Conservation (phyloP, 1,140 invertebrate species). For the Drosophila sucinea region DNA sequence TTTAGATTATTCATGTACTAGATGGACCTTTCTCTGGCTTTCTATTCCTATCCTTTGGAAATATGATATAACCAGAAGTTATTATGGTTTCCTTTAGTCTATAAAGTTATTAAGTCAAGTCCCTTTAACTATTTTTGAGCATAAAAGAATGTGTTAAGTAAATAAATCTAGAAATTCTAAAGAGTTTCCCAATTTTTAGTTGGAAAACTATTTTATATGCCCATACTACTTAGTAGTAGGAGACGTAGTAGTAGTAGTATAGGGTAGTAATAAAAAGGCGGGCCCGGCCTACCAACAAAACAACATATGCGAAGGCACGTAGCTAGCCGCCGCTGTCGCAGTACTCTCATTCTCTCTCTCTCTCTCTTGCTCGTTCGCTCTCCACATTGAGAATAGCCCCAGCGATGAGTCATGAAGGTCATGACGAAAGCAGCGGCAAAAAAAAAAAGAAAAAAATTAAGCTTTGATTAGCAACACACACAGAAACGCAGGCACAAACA, state of each 20-base stretch:
- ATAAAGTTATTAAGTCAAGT: too few species aligned
- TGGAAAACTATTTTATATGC: background rate
- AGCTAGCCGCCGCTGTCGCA: conserved; percentile 4
- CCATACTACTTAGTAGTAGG: background rate
- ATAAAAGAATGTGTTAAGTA: too few species aligned
- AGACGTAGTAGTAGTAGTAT: background rate
- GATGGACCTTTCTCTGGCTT: too few species aligned
- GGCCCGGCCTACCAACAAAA: conserved; percentile 42
- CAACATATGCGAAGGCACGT: conserved; percentile 19
- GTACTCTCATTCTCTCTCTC: background rate
- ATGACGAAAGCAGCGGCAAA: conserved; percentile 82
- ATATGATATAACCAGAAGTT: too few species aligned
- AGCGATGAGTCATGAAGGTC: conserved; percentile 83
- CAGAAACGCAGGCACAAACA: conserved; percentile 12
- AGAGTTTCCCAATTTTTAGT: too few species aligned
- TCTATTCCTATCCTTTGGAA: too few species aligned
- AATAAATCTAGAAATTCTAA: too few species aligned
- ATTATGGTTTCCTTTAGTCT: too few species aligned
- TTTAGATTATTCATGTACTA: too few species aligned
- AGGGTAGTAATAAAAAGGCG: conserved; percentile 40
- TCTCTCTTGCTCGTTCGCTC: background rate
- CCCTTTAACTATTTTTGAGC: too few species aligned
- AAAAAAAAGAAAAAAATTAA: conserved; percentile 63
- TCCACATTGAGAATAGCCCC: conserved; percentile 26
- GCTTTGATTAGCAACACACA: conserved; percentile 67